Evolutionary conservation across 2,888 invertebrate genomes (phyloP), one percentile per base, ranked within the genome.

Genomic region (Watsonalla cultraria): DNA sequence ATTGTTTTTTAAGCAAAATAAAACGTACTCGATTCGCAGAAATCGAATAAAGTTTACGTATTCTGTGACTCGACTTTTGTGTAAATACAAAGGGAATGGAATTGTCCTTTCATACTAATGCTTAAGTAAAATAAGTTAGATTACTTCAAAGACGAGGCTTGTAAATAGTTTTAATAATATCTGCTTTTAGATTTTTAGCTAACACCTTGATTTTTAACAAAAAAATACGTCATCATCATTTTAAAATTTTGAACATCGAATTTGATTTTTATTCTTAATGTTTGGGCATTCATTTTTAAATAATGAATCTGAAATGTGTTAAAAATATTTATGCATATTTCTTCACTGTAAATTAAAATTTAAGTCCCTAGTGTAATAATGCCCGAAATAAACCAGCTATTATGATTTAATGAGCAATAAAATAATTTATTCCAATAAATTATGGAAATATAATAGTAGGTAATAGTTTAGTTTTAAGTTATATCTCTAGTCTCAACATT

Each of bases 401-500:
- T 59, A 47, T 58, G 57, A 53, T 54, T 53, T 60, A 66, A 68
- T 66, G 50, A 61, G 59, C 62, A 64, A 37, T 37, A 7, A 8
- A 37, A 37, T 37, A 42, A 11, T 11, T 54, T 70, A 74, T 72
- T 74, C 63, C 66, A 76, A 61, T 72, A 72, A 24, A 72, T 72
- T 61, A 66, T 56, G 61, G 73, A 70, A 64, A 69, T n/a, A 68
- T 66, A 65, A 67, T 60, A 56, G 54, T 60, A 65, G 57, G 73
- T 70, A 66, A 72, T 76, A 72, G 72, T 47, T 70, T 76, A 72
- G 72, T 47, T 70, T 71, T 82, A 84, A 81, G 79, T 81, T 86
- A 76, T 84, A 80, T 78, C 72, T 89, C 89, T 89, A 89, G 89
- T 89, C 89, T 84, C 81, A 81, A 82, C 69, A 73, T 76, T 76